Base-by-base conservation (phyloP, 2,888 invertebrate species). In the Blera fallax region DNA sequence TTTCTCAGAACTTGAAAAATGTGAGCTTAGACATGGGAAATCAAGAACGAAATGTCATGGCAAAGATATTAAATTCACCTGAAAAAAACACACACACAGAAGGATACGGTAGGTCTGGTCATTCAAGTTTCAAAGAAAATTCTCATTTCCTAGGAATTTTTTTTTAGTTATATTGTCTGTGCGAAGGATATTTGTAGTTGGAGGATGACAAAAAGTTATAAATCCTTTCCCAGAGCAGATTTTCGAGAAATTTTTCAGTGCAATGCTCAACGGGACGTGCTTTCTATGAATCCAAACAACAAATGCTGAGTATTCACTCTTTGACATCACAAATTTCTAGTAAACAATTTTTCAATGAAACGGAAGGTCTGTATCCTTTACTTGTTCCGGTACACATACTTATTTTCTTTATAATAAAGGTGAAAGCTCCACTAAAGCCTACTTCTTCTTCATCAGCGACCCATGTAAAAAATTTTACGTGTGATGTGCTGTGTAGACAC, bases 51-150 rank as follows among this genome's bases (percentile, higher is more conserved):
- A 50, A 62, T 74, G 54, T 27, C 62, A 29, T 27, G 29, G 18
- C 32, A 21, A 40, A n/a, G 54, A 16, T 74, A 74, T 74, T 54
- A 54, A 64, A 64, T 73, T 73, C 43, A 8, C n/a, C 27, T 5
- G 2, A 32, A 48, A 32, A 34, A 34, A 43, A 32, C 27, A 29
- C 14, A 62, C 52, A 48, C 52, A 62, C 14, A 62, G 40, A 29
- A 29, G n/a, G 27, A 5, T 45, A 10, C 1, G 45, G 40, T 5
- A 29, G 40, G 32, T 16, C 21, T 27, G 18, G 18, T n/a, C 16
- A 10, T 18, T 14, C 11, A 32, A 8, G 16, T 11, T 18, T 45
- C 11, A 21, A 50, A 67, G 50, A 2, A 16, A 24, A 52, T 14
- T 10, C 21, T 24, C n/a, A 60, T 60, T 60, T 60, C 27, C 37